phyloP scores from a whole-genome alignment of 23 tunicate genomes.

The Clavelina lepadiformis region DNA sequence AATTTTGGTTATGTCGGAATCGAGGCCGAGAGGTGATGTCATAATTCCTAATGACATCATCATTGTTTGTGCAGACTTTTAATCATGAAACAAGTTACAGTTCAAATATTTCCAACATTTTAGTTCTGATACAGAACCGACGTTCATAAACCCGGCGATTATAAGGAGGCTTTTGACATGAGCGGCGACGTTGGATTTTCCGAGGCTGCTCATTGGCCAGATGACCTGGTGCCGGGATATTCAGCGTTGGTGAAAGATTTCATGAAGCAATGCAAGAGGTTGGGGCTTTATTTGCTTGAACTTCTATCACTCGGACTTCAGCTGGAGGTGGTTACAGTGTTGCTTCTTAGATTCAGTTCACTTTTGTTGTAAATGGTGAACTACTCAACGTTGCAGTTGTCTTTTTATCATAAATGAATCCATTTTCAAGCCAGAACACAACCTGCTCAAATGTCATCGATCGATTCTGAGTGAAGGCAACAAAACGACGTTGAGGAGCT shows the following conservation, averaged over 20 bases:
- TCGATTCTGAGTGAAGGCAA: no score
- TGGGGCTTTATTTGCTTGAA: neutral
- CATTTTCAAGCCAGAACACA: no score
- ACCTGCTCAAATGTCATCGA: no score
- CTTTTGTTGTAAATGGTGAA: neutral
- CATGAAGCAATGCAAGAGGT: constrained; percentile 5
- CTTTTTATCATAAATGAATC: no score
- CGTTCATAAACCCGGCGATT: constrained; percentile 25
- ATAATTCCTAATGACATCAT: no score
- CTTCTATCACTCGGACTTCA: constrained; percentile 4
- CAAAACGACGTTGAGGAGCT: neutral
- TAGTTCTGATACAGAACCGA: no score
- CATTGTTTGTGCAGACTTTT: no score
- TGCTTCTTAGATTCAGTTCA: neutral
- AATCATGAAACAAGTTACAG: no score
- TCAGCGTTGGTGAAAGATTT: neutral
- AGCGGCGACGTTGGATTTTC: neutral
- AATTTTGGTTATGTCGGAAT: no score
- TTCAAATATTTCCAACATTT: no score
- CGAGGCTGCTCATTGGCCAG: constrained; percentile 8
- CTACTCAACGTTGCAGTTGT: neutral
- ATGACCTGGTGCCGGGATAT: constrained; percentile 12
- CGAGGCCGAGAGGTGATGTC: no score
- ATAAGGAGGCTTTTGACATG: constrained; percentile 18
- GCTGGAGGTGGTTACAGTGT: no score